These are phyloP conservation scores for Lochmaea crataegi DNA, from an alignment of 2,888 invertebrate genomes.

Conservation along the genomic window DNA sequence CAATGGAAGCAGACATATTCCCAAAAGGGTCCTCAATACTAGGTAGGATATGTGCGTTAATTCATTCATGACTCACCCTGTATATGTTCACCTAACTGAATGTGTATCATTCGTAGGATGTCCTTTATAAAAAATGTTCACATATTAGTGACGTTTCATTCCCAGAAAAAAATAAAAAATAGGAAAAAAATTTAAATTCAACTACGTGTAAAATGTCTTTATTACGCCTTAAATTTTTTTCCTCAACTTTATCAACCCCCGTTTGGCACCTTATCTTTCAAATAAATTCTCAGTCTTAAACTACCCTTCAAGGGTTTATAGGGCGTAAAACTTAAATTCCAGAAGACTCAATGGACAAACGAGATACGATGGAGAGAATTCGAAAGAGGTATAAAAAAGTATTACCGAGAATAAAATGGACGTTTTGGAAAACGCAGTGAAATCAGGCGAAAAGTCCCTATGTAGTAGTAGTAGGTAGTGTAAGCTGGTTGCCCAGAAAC, in stretches of 20 bases:
- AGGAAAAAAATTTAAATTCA: slow-evolving; percentile 10
- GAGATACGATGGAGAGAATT: slow-evolving; percentile 27
- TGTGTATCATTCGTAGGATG: no score
- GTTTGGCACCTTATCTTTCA: slow-evolving; percentile 33
- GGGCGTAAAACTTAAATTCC: slow-evolving; percentile 35
- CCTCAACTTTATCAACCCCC: slow-evolving; percentile 20
- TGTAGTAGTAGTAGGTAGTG: slow-evolving; percentile 30
- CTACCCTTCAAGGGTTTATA: slow-evolving; percentile 33
- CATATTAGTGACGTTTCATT: neutral
- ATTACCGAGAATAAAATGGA: slow-evolving; percentile 45
- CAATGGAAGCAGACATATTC: no score
- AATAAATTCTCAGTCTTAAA: slow-evolving; percentile 32
- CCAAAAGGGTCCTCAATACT: no score
- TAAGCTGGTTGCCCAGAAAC: slow-evolving; percentile 47
- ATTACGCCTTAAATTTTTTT: slow-evolving; percentile 19
- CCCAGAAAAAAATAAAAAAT: neutral
- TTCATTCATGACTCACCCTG: no score
- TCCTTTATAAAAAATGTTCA: no score
- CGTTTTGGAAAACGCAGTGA: slow-evolving; percentile 49
- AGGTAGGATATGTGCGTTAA: no score
- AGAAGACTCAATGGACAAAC: slow-evolving; percentile 34
- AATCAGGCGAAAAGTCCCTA: slow-evolving; percentile 53
- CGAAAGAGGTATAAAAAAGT: slow-evolving; percentile 23
- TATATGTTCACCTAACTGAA: no score
- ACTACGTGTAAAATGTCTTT: slow-evolving; percentile 16